A percentile compares a stretch with the other conserved stretches of the same genome.
Evolutionary conservation across 2,113 vertebrate genomes (phyloP).

Genomic region (Struthio camelus): DNA sequence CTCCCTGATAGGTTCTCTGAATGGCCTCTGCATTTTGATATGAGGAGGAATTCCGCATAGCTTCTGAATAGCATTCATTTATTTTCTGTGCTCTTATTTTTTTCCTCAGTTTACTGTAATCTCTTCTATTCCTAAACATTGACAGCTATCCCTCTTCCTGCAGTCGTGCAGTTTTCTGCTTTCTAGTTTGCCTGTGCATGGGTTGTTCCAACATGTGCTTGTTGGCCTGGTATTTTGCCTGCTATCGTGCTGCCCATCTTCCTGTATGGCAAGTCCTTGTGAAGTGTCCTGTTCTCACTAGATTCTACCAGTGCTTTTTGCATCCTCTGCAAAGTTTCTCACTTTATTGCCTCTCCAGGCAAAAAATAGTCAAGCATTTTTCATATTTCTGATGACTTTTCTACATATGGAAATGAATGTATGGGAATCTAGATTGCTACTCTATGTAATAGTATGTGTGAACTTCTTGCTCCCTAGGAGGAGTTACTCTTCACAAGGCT

Average conservation of each 20-base stretch:
- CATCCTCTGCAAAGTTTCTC: not conserved
- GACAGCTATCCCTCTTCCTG: not conserved
- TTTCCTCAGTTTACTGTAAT: not conserved
- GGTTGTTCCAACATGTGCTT: not conserved
- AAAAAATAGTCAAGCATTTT: not conserved
- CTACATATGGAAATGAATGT: not conserved
- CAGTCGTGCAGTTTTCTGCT: not conserved
- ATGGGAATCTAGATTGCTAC: not conserved
- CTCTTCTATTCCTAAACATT: not conserved
- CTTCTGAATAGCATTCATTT: not conserved
- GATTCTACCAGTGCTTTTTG: not conserved
- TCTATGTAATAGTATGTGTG: not conserved
- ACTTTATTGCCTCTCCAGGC: not conserved
- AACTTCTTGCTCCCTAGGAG: not conserved
- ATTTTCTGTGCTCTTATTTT: not conserved
- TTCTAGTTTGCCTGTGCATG: not conserved
- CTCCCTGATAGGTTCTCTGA: not conserved
- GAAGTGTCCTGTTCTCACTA: not conserved
- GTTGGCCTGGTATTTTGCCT: not conserved
- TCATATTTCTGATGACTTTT: not conserved
- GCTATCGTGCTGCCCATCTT: rapidly evolving
- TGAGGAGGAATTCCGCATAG: not conserved
- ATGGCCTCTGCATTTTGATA: not conserved
- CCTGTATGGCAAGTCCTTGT: not conserved
- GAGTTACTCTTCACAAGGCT: not conserved